Conservation (phyloP, 2,797 vertebrate genomes). For the Etheostoma perlongum region DNA sequence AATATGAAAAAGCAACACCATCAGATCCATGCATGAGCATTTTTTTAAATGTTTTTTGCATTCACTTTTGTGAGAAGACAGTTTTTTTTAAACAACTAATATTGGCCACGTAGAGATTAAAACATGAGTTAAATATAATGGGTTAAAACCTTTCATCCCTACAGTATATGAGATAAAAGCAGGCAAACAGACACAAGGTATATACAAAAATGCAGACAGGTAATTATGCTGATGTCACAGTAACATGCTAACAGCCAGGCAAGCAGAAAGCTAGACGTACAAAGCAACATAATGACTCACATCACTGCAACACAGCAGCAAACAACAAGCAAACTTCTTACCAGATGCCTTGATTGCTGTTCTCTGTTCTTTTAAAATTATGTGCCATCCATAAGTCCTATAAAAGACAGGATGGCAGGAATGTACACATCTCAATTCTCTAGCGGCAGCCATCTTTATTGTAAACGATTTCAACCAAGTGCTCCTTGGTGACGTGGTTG, state of each 20-base stretch:
- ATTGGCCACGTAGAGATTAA: neutral
- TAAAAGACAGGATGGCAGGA: too few relatives aligned
- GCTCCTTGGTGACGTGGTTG: too few relatives aligned
- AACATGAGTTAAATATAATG: neutral
- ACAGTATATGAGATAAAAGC: neutral
- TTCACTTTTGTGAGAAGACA: neutral
- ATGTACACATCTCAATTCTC: too few relatives aligned
- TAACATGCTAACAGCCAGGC: neutral
- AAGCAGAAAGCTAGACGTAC: neutral
- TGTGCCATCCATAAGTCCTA: too few relatives aligned
- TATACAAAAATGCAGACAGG: neutral
- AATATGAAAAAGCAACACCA: neutral
- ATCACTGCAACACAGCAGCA: slow-evolving; percentile 12
- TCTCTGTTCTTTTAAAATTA: slow-evolving; percentile 11
- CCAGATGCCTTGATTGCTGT: slow-evolving; percentile 8
- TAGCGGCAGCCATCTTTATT: too few relatives aligned
- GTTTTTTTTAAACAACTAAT: neutral
- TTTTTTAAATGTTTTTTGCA: neutral
- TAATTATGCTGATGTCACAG: slow-evolving; percentile 5
- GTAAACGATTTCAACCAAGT: too few relatives aligned
- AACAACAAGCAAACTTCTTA: neutral
- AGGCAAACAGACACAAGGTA: neutral
- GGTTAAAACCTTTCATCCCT: neutral
- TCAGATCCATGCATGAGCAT: neutral
- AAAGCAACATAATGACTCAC: slow-evolving; percentile 16